phyloP scores from a whole-genome alignment of 2,888 invertebrate species.

The Ormyrus nitidulus region DNA sequence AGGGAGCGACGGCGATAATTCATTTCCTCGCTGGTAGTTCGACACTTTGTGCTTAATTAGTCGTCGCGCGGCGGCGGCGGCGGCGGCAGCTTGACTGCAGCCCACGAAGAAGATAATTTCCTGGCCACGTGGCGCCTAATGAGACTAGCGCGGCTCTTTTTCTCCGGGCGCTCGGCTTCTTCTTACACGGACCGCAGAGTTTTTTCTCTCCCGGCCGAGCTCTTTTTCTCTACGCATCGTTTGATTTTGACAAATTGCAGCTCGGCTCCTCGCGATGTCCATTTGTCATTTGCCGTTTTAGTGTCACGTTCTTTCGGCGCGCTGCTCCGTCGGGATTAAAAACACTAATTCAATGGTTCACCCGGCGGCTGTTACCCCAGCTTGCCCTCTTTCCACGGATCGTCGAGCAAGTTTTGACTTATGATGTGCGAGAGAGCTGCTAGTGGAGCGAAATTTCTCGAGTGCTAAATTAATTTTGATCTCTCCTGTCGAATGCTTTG shows the following conservation, averaged over 20 bases:
- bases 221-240: slow-evolving; percentile 44
- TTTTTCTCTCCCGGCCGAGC: slow-evolving; percentile 16
- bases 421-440: slow-evolving; percentile 16
- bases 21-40: slow-evolving; percentile 59
- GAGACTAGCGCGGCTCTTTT: slow-evolving; percentile 63
- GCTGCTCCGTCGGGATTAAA: slow-evolving; percentile 32
- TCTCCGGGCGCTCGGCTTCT: slow-evolving; percentile 56
- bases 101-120: slow-evolving; percentile 65
- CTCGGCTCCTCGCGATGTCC: slow-evolving; percentile 29
- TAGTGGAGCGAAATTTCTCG: slow-evolving; percentile 17
- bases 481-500: slow-evolving; percentile 16
- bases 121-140: slow-evolving; percentile 70
- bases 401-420: slow-evolving; percentile 50
- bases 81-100: slow-evolving; percentile 50
- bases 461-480: slow-evolving; percentile 37
- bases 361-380: background rate
- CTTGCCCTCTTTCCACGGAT: slow-evolving; percentile 39
- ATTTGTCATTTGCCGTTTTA: slow-evolving; percentile 52
- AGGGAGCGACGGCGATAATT: slow-evolving; percentile 43
- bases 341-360: slow-evolving; percentile 45
- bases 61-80: slow-evolving; percentile 62
- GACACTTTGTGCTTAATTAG: slow-evolving; percentile 70
- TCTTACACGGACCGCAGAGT: background rate
- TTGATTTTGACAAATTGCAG: slow-evolving; percentile 62
- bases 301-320: slow-evolving; percentile 22